Conservation (phyloP, 2,797 vertebrate species). For the Epinephelus malabaricus region DNA sequence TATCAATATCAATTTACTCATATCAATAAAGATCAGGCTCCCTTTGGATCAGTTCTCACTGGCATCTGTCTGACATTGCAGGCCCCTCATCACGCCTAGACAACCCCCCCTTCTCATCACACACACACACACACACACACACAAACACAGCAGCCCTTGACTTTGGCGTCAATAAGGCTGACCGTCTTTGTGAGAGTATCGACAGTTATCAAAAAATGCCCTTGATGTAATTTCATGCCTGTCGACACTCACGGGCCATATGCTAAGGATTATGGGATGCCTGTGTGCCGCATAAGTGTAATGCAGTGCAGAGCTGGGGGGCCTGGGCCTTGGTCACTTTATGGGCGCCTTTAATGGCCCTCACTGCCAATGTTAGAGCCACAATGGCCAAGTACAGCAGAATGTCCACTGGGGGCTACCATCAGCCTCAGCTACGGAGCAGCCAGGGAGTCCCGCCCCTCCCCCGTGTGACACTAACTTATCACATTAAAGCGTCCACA, state of each 20-base stretch:
- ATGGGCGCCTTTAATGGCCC: slow-evolving; percentile 77
- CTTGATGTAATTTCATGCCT: slow-evolving; percentile 96
- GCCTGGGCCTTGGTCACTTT: slow-evolving; percentile 74
- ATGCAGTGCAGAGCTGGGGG: slow-evolving; percentile 70
- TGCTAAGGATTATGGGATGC: slow-evolving; percentile 89
- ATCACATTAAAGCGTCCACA: slow-evolving; percentile 70
- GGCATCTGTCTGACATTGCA: slow-evolving; percentile 86
- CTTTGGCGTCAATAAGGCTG: slow-evolving; percentile 91
- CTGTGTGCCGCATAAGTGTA: slow-evolving; percentile 78
- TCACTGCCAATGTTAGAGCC: slow-evolving; percentile 53
- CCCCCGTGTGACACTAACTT: slow-evolving; percentile 71
- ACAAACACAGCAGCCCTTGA: slow-evolving; percentile 81
- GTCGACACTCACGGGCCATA: slow-evolving; percentile 89
- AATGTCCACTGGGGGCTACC: slow-evolving; percentile 79
- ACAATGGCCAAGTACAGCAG: slow-evolving; percentile 70
- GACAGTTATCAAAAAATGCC: slow-evolving; percentile 98
- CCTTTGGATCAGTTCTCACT: slow-evolving; percentile 87
- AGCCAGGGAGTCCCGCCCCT: slow-evolving; percentile 68
- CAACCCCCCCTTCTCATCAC: slow-evolving; percentile 65
- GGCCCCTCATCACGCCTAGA: slow-evolving; percentile 78
- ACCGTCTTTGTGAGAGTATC: slow-evolving; percentile 90
- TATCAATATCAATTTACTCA: slow-evolving; percentile 99
- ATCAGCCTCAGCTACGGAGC: slow-evolving; percentile 63
- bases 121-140: slow-evolving; percentile 38
- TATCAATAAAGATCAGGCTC: slow-evolving; percentile 96